Evolutionary conservation across 2,797 vertebrate genomes (phyloP).

Genomic region (Lepilemur ruficaudatus): DNA sequence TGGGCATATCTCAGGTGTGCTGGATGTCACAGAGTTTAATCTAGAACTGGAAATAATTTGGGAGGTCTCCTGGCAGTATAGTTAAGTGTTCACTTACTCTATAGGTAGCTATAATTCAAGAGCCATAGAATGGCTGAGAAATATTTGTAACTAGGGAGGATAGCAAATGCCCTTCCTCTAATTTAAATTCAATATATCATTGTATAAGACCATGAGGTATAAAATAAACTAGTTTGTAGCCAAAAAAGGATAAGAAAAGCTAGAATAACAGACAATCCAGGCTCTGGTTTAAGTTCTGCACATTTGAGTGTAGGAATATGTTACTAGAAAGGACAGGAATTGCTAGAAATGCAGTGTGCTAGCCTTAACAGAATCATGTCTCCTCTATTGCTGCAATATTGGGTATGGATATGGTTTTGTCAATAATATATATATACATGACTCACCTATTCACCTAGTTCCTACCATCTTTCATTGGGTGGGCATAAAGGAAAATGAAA

Average conservation of each 20-base stretch:
- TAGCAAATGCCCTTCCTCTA: not conserved
- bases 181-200: not conserved
- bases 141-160: not conserved
- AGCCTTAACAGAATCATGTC: not conserved
- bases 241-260: not conserved
- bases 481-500: not conserved
- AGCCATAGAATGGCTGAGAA: not conserved
- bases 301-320: not conserved
- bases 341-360: not conserved
- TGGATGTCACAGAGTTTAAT: not conserved
- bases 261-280: not conserved
- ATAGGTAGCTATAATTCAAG: not conserved
- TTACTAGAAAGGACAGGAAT: not conserved
- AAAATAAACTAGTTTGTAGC: not conserved
- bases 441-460: not conserved
- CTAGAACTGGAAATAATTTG: not conserved
- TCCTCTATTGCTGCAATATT: not conserved
- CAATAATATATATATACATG: not conserved
- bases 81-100: not conserved
- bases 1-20: not conserved
- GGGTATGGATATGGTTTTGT: not conserved
- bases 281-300: not conserved
- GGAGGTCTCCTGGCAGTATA: not conserved
- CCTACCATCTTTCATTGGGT: not conserved
- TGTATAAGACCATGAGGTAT: not conserved